A percentile compares a stretch with the other conserved stretches of the same genome.
Evolutionary conservation across 2,888 invertebrate species (phyloP).

Genomic region (Scrobipalpa costella): DNA sequence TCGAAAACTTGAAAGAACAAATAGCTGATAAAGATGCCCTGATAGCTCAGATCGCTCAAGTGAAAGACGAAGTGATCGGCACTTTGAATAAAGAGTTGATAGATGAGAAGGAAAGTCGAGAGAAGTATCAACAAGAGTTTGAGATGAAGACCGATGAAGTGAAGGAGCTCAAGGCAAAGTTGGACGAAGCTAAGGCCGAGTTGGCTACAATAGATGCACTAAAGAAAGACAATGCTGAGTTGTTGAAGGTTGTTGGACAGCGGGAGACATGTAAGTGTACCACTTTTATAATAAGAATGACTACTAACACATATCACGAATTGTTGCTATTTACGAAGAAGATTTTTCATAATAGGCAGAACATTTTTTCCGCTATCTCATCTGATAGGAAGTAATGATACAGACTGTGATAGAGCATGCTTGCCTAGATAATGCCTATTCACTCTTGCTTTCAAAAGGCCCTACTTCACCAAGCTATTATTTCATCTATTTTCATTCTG

Average conservation of each 20-base stretch:
- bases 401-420: too few relatives aligned
- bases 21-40: slow-evolving; percentile 17
- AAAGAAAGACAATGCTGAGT: slow-evolving; percentile 57
- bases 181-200: slow-evolving; percentile 42
- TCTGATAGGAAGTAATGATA: too few relatives aligned
- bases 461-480: too few relatives aligned
- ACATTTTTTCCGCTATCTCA: too few relatives aligned
- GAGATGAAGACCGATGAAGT: slow-evolving; percentile 40
- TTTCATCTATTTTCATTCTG: too few relatives aligned
- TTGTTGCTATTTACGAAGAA: too few relatives aligned
- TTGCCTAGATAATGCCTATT: too few relatives aligned
- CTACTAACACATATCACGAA: too few relatives aligned
- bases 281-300: not conserved
- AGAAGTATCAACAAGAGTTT: slow-evolving; percentile 44
- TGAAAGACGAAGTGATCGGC: slow-evolving; percentile 37
- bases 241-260: slow-evolving; percentile 50
- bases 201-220: slow-evolving; percentile 45
- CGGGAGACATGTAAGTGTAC: slow-evolving; percentile 61
- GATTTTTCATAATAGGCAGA: too few relatives aligned
- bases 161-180: slow-evolving; percentile 41
- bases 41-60: slow-evolving; percentile 19
- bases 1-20: slow-evolving; percentile 45
- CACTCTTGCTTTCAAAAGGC: too few relatives aligned
- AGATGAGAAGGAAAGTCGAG: slow-evolving; percentile 47
- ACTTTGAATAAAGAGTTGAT: slow-evolving; percentile 50